phyloP scores from a whole-genome alignment of 2,888 invertebrate species.

The Linnaemya vulpina region DNA sequence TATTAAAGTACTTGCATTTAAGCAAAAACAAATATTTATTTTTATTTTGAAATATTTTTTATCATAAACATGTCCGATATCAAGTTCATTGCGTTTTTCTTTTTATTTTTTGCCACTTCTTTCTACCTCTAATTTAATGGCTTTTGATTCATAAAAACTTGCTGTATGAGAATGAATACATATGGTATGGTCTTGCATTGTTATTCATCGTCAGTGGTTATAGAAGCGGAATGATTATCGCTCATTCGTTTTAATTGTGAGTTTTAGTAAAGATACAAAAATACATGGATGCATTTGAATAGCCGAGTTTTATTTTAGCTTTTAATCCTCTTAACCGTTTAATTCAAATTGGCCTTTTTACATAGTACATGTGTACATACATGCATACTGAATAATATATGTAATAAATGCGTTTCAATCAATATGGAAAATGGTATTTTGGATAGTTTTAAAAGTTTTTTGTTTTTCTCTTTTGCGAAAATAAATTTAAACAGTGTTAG shows the following conservation, averaged over 20 bases:
- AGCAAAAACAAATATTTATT: conserved; percentile 27
- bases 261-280: conserved; percentile 6
- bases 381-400: neutral
- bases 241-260: conserved; percentile 8
- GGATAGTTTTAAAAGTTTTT: no score
- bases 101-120: conserved; percentile 25
- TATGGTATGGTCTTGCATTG: conserved; percentile 12
- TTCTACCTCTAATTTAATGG: conserved; percentile 48
- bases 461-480: no score
- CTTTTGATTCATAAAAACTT: conserved; percentile 34
- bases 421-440: neutral
- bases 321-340: conserved; percentile 28
- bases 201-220: conserved; percentile 40
- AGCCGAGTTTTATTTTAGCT: conserved; percentile 3
- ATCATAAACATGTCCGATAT: conserved; percentile 56
- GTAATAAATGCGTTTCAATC: neutral
- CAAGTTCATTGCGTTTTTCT: conserved; percentile 56
- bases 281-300: conserved; percentile 9
- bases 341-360: conserved; percentile 7
- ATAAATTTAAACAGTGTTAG: no score
- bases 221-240: conserved; percentile 30
- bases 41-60: neutral
- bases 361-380: neutral
- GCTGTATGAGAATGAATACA: neutral
- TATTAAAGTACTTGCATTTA: conserved; percentile 5